Evolutionary conservation across 2,888 invertebrate genomes (phyloP), one percentile per base, ranked within the genome.

Genomic region (Latrodectus hesperus): DNA sequence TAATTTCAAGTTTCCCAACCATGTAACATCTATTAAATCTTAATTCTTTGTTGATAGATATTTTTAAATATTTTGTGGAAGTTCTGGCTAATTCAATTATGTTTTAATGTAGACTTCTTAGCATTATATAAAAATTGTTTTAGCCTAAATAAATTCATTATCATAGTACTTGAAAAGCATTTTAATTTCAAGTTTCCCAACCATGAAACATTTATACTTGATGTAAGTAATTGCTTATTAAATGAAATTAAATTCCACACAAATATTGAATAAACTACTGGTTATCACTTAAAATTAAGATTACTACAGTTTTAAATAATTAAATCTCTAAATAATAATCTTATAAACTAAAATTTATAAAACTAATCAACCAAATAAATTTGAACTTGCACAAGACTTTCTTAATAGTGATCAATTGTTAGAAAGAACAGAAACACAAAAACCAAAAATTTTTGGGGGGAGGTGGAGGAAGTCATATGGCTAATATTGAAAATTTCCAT

Each of bases 141-240:
- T 70, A 77, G 77, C 84, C 77, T 64, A 77, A 10, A 77, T 75
- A 77, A 73, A 64, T 22, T 64, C 76, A 77, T 84, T 84, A 84
- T 72, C 76, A 67, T 78, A 84, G 84, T 73, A 84, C 78, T 73
- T 14, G 67, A 67, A 84, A 55, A 67, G 55, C 17, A 16, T 64
- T 49, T 14, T 81, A 71, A 68, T 73, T 84, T 71, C 65, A 17
- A 78, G 84, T 84, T 84, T 84, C 78, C 84, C 78, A 78, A 67
- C 49, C 55, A 73, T 73, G 72, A 17, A 10, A 72, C 72, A 72
- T 12, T 52, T 70, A 9, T 60, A 60, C 0, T 60, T 60, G 60
- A 12, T 60, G 60, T 4, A 16, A 60, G 10, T 60, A 60, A n/a
- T 60, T 8, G 60, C 12, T 38, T 6, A 38, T 38, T 38, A 38